Percentiles rank a stretch among this genome's conserved stretches.
phyloP scores from a whole-genome alignment of 2,797 vertebrate species.

The Fratercula arctica region DNA sequence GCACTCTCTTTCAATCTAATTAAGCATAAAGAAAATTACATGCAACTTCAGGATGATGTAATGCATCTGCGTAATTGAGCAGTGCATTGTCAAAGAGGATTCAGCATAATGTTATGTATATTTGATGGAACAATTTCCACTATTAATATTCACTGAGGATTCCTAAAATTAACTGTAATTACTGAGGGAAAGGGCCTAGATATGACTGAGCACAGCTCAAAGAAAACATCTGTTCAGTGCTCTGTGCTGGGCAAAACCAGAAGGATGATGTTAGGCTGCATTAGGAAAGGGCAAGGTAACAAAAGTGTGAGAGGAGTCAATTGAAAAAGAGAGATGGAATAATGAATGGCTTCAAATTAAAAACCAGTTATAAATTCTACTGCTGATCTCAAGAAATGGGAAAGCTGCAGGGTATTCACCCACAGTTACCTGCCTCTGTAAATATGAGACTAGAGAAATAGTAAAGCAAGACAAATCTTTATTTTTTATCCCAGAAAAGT shows the following conservation, averaged over 20 bases:
- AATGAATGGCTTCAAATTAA: conserved; percentile 16
- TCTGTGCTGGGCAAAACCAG: background rate
- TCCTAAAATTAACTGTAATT: conserved; percentile 66
- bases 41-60: conserved; percentile 47
- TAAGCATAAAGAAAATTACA: conserved; percentile 23
- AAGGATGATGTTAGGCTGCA: background rate
- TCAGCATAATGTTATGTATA: conserved; percentile 11
- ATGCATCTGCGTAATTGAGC: conserved; percentile 13
- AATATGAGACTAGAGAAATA: background rate
- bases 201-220: conserved; percentile 37
- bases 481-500: background rate
- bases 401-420: background rate
- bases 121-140: conserved; percentile 45
- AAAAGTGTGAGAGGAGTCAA: conserved; percentile 4
- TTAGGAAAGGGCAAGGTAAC: background rate
- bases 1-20: conserved; percentile 17
- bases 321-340: conserved; percentile 1
- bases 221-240: conserved; percentile 53
- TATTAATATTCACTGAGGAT: conserved; percentile 56
- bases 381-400: background rate
- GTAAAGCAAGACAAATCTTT: background rate
- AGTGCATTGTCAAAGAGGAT: conserved; percentile 3
- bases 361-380: background rate
- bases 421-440: background rate
- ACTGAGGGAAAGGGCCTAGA: conserved; percentile 14